Percentiles rank a stretch among this genome's conserved stretches.
Conservation (phyloP, 2,797 vertebrate species). For the Falco naumanni region DNA sequence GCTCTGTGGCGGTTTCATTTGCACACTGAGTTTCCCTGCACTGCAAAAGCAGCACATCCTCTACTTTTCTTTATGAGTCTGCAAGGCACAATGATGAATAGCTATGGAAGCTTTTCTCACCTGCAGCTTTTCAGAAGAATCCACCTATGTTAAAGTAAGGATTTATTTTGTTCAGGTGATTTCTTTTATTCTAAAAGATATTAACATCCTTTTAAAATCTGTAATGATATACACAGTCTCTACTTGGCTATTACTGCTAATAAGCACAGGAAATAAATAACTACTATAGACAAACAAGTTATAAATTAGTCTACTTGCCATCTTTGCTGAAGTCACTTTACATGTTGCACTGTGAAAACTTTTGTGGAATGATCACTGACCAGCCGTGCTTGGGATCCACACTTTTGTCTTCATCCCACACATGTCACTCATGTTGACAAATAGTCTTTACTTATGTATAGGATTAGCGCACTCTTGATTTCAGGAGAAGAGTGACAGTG, state of each 20-base stretch:
- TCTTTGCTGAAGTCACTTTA: background rate
- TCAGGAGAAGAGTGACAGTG: background rate
- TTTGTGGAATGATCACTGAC: background rate
- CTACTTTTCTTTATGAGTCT: background rate
- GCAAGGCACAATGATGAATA: background rate
- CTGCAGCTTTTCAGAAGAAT: background rate
- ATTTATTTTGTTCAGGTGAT: background rate
- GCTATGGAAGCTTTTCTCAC: background rate
- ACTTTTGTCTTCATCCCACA: background rate
- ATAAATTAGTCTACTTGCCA: background rate
- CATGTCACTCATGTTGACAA: background rate
- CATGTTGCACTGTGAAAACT: background rate
- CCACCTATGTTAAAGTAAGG: background rate
- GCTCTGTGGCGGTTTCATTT: background rate
- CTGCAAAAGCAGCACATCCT: background rate
- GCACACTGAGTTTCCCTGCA: background rate
- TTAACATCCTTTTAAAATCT: background rate
- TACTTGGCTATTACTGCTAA: background rate
- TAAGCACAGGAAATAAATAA: background rate
- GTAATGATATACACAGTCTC: background rate
- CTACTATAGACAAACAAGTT: background rate
- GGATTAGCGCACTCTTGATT: background rate
- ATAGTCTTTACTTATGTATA: background rate
- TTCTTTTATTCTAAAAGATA: background rate
- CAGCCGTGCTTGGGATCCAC: background rate